These are phyloP conservation scores for Plutomurus gul DNA, from an alignment of 1,140 invertebrate genomes.

Conservation along the genomic window DNA sequence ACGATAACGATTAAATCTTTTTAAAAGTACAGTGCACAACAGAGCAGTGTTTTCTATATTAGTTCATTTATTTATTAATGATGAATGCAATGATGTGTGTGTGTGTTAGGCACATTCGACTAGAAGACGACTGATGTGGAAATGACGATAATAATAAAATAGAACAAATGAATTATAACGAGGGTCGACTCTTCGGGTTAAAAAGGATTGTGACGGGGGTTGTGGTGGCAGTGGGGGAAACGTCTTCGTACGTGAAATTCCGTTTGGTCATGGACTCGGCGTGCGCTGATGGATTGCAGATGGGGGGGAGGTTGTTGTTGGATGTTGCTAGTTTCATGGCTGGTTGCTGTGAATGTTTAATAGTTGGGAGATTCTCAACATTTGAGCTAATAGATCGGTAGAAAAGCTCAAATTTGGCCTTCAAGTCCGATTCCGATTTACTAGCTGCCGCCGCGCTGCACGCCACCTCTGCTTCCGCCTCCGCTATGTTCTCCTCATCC, in stretches of 20 bases:
- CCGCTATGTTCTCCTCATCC: slow-evolving; percentile 62
- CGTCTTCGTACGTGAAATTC: slow-evolving; percentile 7
- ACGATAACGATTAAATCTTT: no score
- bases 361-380: slow-evolving; percentile 1
- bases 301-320: not conserved
- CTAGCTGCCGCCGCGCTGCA: slow-evolving; percentile 52
- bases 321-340: not conserved
- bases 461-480: slow-evolving; percentile 57
- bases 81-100: no score
- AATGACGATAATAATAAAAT: not conserved
- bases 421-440: slow-evolving; percentile 55
- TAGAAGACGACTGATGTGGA: not conserved
- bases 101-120: no score
- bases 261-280: not conserved
- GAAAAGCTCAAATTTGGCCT: slow-evolving; percentile 56
- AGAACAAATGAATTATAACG: slow-evolving; percentile 16
- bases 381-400: slow-evolving; percentile 51
- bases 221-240: not conserved
- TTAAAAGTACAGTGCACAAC: no score
- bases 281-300: not conserved
- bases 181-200: slow-evolving; percentile 44
- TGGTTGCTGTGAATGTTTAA: not conserved
- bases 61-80: no score
- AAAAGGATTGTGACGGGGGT: slow-evolving; percentile 10
- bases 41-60: no score